Conservation (phyloP, 2,113 vertebrate genomes). For the Cynoglossus semilaevis region DNA sequence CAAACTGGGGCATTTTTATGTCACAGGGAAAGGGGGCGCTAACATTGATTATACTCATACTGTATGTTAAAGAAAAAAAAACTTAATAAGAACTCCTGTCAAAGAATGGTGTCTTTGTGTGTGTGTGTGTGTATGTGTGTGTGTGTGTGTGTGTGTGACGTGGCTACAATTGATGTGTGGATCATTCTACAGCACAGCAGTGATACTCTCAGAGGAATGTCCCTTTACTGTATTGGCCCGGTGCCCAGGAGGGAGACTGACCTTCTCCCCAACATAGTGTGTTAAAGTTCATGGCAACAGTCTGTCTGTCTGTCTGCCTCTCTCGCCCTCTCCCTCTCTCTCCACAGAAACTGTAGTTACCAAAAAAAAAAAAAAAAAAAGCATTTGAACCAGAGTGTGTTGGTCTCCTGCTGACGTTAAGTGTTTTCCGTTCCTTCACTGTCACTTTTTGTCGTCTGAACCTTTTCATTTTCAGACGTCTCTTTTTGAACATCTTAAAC, state of each 20-base stretch:
- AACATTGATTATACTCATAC: slow-evolving; percentile 32
- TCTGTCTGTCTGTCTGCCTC: slow-evolving; percentile 32
- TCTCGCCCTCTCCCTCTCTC: too few species aligned
- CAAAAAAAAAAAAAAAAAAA: not conserved
- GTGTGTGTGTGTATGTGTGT: too few species aligned
- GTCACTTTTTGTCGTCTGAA: too few species aligned
- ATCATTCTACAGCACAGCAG: slow-evolving; percentile 17
- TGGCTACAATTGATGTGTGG: slow-evolving; percentile 30
- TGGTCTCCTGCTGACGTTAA: too few species aligned
- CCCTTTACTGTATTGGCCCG: slow-evolving; percentile 43
- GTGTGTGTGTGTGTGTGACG: not conserved
- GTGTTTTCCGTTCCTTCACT: too few species aligned
- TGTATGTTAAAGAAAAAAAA: slow-evolving; percentile 2
- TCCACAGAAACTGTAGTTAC: not conserved
- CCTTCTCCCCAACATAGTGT: slow-evolving; percentile 43
- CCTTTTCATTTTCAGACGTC: too few species aligned
- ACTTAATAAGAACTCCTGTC: slow-evolving; percentile 28
- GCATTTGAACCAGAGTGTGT: too few species aligned
- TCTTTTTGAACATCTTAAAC: too few species aligned
- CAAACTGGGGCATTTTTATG: slow-evolving; percentile 18
- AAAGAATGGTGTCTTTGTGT: slow-evolving; percentile 59
- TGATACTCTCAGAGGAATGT: slow-evolving; percentile 55
- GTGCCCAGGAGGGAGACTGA: slow-evolving; percentile 36
- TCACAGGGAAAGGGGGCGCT: slow-evolving; percentile 19
- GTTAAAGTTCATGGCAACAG: slow-evolving; percentile 66